Conservation (phyloP, 1,140 invertebrate genomes). For the Meloidogyne exigua region DNA sequence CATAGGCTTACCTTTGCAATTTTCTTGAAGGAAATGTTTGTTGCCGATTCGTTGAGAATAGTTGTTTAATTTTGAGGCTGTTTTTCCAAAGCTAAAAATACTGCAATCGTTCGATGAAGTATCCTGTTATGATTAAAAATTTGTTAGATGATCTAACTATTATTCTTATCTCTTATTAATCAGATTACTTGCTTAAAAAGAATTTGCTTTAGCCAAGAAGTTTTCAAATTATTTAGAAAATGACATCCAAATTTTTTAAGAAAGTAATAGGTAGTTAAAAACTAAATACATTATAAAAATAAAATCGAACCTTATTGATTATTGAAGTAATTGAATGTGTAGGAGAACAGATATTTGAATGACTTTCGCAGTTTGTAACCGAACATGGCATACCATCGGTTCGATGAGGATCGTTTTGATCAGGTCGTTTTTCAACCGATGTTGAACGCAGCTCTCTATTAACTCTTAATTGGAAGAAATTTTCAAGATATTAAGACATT, state of each 20-base stretch:
- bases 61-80: background rate
- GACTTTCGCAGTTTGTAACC: background rate
- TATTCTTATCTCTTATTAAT: too few relatives aligned
- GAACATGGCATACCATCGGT: background rate
- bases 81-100: background rate
- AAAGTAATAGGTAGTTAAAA: too few relatives aligned
- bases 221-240: too few relatives aligned
- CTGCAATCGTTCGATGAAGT: background rate
- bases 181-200: too few relatives aligned
- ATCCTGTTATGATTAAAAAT: background rate
- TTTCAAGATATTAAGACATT: too few relatives aligned
- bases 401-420: background rate
- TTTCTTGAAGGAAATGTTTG: background rate
- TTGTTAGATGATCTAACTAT: too few relatives aligned
- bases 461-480: background rate
- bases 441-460: background rate
- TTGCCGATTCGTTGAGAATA: background rate
- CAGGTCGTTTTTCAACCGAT: background rate
- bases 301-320: background rate
- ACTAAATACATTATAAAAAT: background rate
- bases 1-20: background rate
- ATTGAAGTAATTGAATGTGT: constrained; percentile 5
- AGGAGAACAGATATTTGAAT: background rate
- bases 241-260: too few relatives aligned
- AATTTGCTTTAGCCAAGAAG: too few relatives aligned